phyloP scores from a whole-genome alignment of 2,888 invertebrate species.

The Ophonus ardosiacus region DNA sequence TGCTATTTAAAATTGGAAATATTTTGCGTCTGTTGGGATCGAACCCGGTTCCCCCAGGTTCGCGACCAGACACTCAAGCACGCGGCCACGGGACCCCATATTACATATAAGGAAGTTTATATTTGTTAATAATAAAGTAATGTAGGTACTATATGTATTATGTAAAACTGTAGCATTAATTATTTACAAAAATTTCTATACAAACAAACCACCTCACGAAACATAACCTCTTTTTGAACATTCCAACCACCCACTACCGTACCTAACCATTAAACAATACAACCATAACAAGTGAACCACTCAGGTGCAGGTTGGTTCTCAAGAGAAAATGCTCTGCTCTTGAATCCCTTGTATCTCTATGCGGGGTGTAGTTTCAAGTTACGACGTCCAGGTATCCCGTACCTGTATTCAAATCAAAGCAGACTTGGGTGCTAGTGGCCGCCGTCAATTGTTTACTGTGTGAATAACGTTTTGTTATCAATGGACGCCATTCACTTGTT shows the following conservation, averaged over 20 bases:
- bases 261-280: conserved; percentile 34
- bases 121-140: neutral
- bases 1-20: no score
- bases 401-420: conserved; percentile 40
- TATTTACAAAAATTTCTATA: neutral
- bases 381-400: conserved; percentile 14
- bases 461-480: conserved; percentile 70
- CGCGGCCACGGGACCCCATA: no score
- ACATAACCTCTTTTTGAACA: neutral
- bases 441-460: conserved; percentile 38
- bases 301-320: conserved; percentile 69
- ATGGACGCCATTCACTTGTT: conserved; percentile 72
- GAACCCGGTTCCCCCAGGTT: no score
- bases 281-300: conserved; percentile 70
- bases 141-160: neutral
- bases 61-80: no score
- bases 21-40: no score
- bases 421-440: conserved; percentile 20
- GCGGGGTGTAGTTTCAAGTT: neutral
- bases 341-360: neutral
- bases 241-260: conserved; percentile 44
- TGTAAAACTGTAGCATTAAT: neutral
- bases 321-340: conserved; percentile 29
- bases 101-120: neutral
- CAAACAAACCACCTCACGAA: neutral